These are phyloP conservation scores for Peromyscus polionotus DNA, from an alignment of 2,113 vertebrate genomes.

Conservation along the genomic window DNA sequence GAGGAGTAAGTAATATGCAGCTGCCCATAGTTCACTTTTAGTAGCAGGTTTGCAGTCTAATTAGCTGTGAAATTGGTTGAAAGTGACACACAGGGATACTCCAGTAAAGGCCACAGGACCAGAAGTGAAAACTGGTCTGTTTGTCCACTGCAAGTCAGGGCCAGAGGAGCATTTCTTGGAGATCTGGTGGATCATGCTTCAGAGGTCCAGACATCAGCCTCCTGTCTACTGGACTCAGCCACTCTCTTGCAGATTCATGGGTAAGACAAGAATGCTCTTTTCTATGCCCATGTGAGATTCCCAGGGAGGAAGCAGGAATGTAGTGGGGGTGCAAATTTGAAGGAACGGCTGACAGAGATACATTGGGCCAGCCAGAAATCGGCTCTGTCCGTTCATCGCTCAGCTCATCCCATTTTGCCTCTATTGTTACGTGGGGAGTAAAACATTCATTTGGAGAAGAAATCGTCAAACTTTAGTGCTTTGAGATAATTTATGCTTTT, in stretches of 20 bases:
- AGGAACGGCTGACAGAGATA: background rate
- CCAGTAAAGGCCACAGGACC: background rate
- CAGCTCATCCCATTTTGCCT: constrained; percentile 62
- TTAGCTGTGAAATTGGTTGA: background rate
- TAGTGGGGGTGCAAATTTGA: background rate
- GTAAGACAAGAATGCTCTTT: background rate
- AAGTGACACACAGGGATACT: background rate
- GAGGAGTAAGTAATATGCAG: background rate
- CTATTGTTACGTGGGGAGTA: constrained; percentile 62
- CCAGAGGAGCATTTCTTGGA: background rate
- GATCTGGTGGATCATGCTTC: background rate
- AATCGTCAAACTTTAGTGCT: constrained; percentile 79
- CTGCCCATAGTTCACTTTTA: constrained; percentile 8
- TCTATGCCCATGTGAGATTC: background rate
- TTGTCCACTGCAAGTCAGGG: background rate
- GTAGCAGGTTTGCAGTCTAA: background rate
- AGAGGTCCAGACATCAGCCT: background rate
- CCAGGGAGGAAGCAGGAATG: background rate
- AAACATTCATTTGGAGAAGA: constrained; percentile 78
- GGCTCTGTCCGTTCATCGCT: constrained; percentile 47
- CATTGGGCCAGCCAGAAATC: constrained; percentile 27
- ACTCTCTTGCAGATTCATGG: background rate
- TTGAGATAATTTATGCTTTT: constrained; percentile 80
- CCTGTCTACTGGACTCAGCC: background rate
- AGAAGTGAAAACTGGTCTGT: background rate